Conservation (phyloP, 1,140 invertebrate genomes). For the Galendromus occidentalis region DNA sequence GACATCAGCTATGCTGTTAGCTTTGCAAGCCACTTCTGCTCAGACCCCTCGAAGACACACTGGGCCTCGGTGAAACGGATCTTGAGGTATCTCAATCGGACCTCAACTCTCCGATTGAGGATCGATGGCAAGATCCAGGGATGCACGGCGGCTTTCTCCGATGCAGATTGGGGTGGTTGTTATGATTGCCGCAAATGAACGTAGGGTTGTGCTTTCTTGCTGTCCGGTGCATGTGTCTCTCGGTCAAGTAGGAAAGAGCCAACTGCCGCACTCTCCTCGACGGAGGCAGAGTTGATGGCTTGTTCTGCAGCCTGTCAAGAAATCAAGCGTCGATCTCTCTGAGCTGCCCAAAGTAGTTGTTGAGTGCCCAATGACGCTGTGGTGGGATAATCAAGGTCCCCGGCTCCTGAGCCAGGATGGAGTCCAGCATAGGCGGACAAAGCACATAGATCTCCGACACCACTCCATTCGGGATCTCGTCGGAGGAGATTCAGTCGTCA, state of each 20-base stretch:
- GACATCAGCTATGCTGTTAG: slow-evolving; percentile 30
- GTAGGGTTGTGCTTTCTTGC: slow-evolving; percentile 24
- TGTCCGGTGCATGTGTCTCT: slow-evolving; percentile 20
- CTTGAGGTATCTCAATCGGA: slow-evolving; percentile 29
- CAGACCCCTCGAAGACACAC: slow-evolving; percentile 23
- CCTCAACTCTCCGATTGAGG: slow-evolving; percentile 19
- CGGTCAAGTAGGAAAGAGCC: slow-evolving; percentile 28
- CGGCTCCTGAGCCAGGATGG: slow-evolving; percentile 27
- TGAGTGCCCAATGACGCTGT: too few relatives aligned
- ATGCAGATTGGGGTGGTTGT: slow-evolving; percentile 27
- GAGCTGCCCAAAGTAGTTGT: slow-evolving; percentile 17
- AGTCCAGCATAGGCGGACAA: slow-evolving; percentile 25
- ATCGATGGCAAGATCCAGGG: background rate
- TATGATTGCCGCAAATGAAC: slow-evolving; percentile 23
- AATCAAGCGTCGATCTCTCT: slow-evolving; percentile 24
- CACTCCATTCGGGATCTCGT: slow-evolving; percentile 22
- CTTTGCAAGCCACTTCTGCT: slow-evolving; percentile 29
- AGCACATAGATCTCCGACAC: slow-evolving; percentile 27
- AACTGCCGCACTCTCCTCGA: slow-evolving; percentile 26
- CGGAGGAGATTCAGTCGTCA: slow-evolving; percentile 6
- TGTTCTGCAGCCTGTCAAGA: slow-evolving; percentile 25
- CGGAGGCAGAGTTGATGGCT: slow-evolving; percentile 29
- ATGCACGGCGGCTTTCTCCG: slow-evolving; percentile 20
- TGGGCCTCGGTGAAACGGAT: slow-evolving; percentile 29
- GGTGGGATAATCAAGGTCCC: slow-evolving; percentile 26